Evolutionary conservation across 2,888 invertebrate genomes (phyloP).

Genomic region (Eubasilissa splendida): DNA sequence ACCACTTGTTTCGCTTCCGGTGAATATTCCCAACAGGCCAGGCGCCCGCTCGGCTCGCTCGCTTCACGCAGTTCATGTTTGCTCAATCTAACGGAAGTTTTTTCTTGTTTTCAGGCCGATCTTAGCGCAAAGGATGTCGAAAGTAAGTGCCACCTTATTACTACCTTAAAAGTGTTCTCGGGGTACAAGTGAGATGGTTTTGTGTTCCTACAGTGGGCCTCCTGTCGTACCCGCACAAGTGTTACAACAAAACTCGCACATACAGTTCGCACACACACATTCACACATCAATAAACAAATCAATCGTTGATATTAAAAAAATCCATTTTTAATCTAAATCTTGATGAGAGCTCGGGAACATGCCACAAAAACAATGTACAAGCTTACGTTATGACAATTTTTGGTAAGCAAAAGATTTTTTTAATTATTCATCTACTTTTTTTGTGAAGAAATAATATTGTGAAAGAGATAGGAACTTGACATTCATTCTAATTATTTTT

Average conservation of each 20-base stretch:
- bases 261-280: no score
- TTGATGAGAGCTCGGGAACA: no score
- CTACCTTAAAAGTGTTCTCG: conserved; percentile 8
- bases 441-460: no score
- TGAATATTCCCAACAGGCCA: conserved; percentile 58
- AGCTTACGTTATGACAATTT: no score
- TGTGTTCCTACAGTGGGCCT: neutral
- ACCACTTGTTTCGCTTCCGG: conserved; percentile 45
- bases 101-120: conserved; percentile 83
- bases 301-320: no score
- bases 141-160: conserved; percentile 78
- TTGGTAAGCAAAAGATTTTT: no score
- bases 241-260: neutral
- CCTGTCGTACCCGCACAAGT: neutral
- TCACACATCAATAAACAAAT: no score
- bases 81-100: conserved; percentile 65
- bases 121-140: conserved; percentile 90
- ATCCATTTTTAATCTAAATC: no score
- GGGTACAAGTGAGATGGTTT: conserved; percentile 22
- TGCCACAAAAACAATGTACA: no score
- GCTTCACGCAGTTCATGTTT: conserved; percentile 57
- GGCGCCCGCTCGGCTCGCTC: conserved; percentile 59
- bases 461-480: no score
- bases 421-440: no score
- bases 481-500: no score